Evolutionary conservation across 2,888 invertebrate genomes (phyloP).

Genomic region (Epirrhoe tristata): DNA sequence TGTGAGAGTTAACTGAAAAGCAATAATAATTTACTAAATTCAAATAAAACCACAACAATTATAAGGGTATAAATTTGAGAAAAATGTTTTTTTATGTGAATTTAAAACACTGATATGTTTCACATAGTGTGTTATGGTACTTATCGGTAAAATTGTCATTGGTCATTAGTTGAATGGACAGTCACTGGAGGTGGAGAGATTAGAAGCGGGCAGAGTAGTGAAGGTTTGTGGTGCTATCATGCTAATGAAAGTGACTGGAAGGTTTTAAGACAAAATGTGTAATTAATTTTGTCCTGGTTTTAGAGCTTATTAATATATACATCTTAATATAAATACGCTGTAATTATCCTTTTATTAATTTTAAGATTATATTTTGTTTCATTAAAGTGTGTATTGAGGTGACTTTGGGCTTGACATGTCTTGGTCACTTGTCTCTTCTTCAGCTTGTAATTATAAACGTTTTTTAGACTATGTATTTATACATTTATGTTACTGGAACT

Average conservation of each 20-base stretch:
- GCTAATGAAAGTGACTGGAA: conserved; percentile 73
- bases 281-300: conserved; percentile 81
- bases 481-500: conserved; percentile 69
- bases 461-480: conserved; percentile 68
- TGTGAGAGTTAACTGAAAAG: conserved; percentile 50
- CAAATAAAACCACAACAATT: conserved; percentile 10
- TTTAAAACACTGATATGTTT: conserved; percentile 1
- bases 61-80: background rate
- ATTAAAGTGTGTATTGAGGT: conserved; percentile 53
- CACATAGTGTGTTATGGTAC: conserved; percentile 30
- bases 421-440: conserved; percentile 54
- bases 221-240: conserved; percentile 79
- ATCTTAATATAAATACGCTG: conserved; percentile 77
- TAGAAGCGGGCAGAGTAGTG: conserved; percentile 58
- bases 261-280: conserved; percentile 68
- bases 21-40: conserved; percentile 57
- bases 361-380: conserved; percentile 72
- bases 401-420: conserved; percentile 42
- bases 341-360: conserved; percentile 81
- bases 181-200: conserved; percentile 67
- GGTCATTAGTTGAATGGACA: conserved; percentile 44
- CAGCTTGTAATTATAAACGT: conserved; percentile 64
- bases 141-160: conserved; percentile 47
- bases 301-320: conserved; percentile 84
- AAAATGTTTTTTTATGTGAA: background rate